Evolutionary conservation across 2,888 invertebrate genomes (phyloP).

Genomic region (Odontocolon sp.): DNA sequence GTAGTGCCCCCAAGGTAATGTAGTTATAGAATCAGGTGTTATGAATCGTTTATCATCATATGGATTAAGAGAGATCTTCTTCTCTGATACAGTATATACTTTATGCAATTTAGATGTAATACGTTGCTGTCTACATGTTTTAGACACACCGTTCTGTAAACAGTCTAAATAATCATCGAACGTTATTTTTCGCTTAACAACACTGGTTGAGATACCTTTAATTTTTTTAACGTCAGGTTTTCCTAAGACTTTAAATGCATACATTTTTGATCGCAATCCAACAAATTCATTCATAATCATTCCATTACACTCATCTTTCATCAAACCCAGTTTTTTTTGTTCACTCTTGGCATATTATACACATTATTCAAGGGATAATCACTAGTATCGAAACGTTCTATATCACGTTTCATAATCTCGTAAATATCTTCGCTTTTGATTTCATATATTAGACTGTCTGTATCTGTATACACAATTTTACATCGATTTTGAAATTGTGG

Average conservation of each 20-base stretch:
- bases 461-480: conserved; percentile 60
- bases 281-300: conserved; percentile 5
- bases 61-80: neutral
- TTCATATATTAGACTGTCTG: conserved; percentile 63
- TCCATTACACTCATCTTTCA: conserved; percentile 20
- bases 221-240: neutral
- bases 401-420: conserved; percentile 57
- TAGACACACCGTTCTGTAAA: neutral
- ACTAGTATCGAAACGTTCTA: conserved; percentile 69
- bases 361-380: neutral
- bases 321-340: conserved; percentile 18
- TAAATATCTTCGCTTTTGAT: conserved; percentile 74
- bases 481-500: conserved; percentile 40
- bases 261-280: conserved; percentile 16
- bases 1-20: conserved; percentile 5
- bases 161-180: neutral
- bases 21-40: neutral
- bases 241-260: neutral
- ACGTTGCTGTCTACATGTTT: neutral
- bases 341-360: conserved; percentile 1
- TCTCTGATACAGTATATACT: neutral
- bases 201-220: neutral
- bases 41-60: conserved; percentile 4
- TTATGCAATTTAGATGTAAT: neutral
- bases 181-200: neutral